Conservation (phyloP, 2,888 invertebrate genomes). For the Notodonta ziczac region DNA sequence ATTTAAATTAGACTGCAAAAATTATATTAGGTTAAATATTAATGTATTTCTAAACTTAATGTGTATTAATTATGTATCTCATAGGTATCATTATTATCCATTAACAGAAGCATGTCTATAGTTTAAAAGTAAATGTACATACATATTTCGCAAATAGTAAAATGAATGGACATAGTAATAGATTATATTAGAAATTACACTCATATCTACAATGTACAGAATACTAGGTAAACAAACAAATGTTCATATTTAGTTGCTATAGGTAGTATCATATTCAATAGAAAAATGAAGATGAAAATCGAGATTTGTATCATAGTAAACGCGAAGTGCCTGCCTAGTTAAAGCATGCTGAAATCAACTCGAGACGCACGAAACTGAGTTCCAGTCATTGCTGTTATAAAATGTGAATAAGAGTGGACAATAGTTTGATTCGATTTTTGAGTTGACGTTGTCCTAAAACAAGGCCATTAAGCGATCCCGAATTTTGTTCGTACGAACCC, state of each 20-base stretch:
- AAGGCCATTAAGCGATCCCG: too few species aligned
- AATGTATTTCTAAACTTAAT: conserved; percentile 39
- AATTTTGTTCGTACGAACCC: too few species aligned
- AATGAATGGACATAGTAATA: background rate
- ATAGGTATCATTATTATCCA: conserved; percentile 29
- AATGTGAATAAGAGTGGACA: background rate
- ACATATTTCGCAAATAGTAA: conserved; percentile 4
- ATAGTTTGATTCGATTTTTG: background rate
- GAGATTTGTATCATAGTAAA: conserved; percentile 16
- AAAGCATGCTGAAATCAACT: conserved; percentile 41
- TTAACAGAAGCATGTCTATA: conserved; percentile 41
- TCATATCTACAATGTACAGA: background rate
- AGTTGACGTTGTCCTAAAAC: too few species aligned
- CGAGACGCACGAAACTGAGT: conserved; percentile 10
- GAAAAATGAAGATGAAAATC: background rate
- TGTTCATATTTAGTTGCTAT: background rate
- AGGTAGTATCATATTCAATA: background rate
- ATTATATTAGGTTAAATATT: background rate
- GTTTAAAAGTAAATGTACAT: conserved; percentile 19
- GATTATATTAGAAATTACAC: background rate
- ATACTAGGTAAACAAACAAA: background rate
- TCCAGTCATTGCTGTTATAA: conserved; percentile 33
- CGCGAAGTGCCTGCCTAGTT: conserved; percentile 45
- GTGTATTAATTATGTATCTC: conserved; percentile 42
- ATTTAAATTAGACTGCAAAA: background rate